Percentiles rank a stretch among this genome's conserved stretches.
Conservation (phyloP, 2,797 vertebrate genomes). For the Platalea minor region DNA sequence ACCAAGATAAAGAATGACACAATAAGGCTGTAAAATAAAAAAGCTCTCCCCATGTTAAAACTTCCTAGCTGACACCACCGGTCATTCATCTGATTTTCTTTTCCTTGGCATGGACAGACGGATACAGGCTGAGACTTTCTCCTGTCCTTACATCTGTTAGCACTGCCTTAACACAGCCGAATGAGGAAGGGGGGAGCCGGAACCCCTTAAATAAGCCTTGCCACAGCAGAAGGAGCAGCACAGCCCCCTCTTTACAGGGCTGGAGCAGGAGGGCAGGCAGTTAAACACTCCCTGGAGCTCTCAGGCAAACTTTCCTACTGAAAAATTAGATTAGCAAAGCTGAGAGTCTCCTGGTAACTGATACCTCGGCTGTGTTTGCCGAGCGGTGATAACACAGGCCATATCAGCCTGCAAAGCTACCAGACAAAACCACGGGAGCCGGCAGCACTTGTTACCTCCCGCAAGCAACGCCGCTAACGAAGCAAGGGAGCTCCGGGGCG, state of each 20-base stretch:
- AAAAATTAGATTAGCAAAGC: not conserved
- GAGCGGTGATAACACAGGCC: not conserved
- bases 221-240: not conserved
- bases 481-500: not conserved
- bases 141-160: not conserved
- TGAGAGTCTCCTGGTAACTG: not conserved
- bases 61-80: not conserved
- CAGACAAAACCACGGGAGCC: not conserved
- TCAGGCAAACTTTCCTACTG: not conserved
- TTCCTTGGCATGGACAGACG: not conserved
- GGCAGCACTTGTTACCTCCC: not conserved
- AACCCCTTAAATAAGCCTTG: not conserved
- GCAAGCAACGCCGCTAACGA: fast-evolving
- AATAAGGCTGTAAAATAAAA: not conserved
- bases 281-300: not conserved
- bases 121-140: not conserved
- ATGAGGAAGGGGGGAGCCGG: not conserved
- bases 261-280: not conserved
- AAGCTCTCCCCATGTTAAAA: not conserved
- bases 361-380: not conserved
- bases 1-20: not conserved
- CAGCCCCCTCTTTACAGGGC: not conserved
- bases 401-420: not conserved
- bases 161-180: not conserved
- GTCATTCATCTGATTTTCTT: not conserved